Evolutionary conservation across 1,140 invertebrate genomes (phyloP).

Genomic region (Drosophila kepulauana): DNA sequence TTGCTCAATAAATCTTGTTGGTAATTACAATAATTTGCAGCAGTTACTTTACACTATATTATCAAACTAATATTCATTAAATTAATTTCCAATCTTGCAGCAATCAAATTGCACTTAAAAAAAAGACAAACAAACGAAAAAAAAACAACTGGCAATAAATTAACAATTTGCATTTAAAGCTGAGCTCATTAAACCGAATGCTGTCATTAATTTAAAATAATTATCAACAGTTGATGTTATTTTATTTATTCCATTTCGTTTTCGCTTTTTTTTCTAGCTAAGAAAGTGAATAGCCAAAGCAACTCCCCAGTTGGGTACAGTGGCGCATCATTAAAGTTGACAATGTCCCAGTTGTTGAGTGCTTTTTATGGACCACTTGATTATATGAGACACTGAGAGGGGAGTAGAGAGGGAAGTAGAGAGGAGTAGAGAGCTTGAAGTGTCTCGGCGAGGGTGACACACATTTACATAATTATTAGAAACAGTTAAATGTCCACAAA

Average conservation of each 20-base stretch:
- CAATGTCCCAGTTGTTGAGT: slow-evolving; percentile 59
- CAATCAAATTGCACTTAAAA: background rate
- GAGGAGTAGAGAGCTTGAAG: background rate
- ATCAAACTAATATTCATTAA: background rate
- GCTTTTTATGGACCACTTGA: slow-evolving; percentile 57
- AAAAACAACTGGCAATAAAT: background rate
- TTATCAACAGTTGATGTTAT: slow-evolving; percentile 8
- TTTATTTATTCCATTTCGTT: background rate
- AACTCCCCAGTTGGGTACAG: slow-evolving; percentile 47
- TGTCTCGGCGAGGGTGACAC: slow-evolving; percentile 57
- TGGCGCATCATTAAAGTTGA: slow-evolving; percentile 72
- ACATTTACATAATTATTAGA: slow-evolving; percentile 83
- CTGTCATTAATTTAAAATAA: slow-evolving; percentile 25
- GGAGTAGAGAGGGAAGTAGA: background rate
- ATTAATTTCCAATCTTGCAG: background rate
- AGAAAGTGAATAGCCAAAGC: background rate
- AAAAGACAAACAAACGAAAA: background rate
- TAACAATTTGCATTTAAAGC: slow-evolving; percentile 5
- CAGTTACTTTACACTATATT: background rate
- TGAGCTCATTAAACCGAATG: slow-evolving; percentile 11
- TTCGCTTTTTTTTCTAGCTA: background rate
- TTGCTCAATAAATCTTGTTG: too few relatives aligned
- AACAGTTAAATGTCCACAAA: slow-evolving; percentile 83
- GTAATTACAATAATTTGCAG: background rate
- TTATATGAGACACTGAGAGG: slow-evolving; percentile 57